Evolutionary conservation across 2,888 invertebrate species (phyloP), one percentile per base, ranked within the genome.

Genomic region (Agriopis marginaria): DNA sequence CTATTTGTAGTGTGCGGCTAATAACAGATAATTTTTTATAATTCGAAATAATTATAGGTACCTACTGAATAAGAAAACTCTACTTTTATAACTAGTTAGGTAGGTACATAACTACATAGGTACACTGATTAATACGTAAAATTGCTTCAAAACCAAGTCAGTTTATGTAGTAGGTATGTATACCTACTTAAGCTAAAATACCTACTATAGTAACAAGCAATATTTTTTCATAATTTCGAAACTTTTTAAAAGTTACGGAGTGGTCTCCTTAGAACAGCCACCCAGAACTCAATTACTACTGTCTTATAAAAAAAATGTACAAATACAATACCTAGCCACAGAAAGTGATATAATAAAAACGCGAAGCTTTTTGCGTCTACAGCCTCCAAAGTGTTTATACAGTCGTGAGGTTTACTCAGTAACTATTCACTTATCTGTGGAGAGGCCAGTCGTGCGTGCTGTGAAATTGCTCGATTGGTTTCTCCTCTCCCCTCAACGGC

Each of bases 371-470:
- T 85, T 85, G 80, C 78, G 77, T 70, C 69, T 64, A 58, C 58
- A 45, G 78, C 65, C 68, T 63, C 68, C 53, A 78, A 83, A 85
- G 82, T 86, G 85, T 85, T 85, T 82, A 84, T 81, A 82, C 77
- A 86, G 85, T 89, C 84, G 84, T 89, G 88, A 84, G 78, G 84
- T 83, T 82, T 63, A 47, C 63, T 10, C 11, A 68, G 50, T 40
- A 60, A 64, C 68, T 68, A 68, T 64, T 55, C 54, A 39, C 60
- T 61, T 68, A 56, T 56, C 68, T 68, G 68, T 68, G 78, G 60
- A 63, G 51, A 89, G 77, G 82, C 79, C 87, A 90, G 87, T 90
- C 91, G 91, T 91, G 92, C 91, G 90, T 91, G 88, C 85, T 87
- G 81, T 83, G 84, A 88, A 87, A 86, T 74, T 86, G 85, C 84